These are phyloP conservation scores for Liopterus haemorrhoidalis DNA, from an alignment of 2,888 invertebrate species.

Conservation along the genomic window DNA sequence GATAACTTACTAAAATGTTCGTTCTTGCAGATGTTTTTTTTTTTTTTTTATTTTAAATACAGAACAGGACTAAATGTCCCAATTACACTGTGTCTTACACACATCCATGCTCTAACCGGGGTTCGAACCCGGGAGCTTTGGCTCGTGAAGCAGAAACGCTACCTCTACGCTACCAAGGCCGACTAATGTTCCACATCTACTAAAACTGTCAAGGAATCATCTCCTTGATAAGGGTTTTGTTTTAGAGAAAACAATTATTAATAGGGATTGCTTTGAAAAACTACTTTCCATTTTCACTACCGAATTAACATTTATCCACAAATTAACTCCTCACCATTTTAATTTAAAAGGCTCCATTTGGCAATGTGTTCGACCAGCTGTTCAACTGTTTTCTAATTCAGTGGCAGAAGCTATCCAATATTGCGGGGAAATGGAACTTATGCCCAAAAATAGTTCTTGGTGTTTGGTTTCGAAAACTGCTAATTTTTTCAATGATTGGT, in stretches of 20 bases:
- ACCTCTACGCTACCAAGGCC: too few species aligned
- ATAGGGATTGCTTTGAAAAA: slow-evolving; percentile 3
- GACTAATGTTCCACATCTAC: slow-evolving; percentile 9
- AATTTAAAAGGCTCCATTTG: slow-evolving; percentile 23
- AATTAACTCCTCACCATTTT: slow-evolving; percentile 24
- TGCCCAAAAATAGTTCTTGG: slow-evolving; percentile 16
- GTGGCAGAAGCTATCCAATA: slow-evolving; percentile 23
- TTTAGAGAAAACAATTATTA: slow-evolving; percentile 4
- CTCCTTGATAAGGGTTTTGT: slow-evolving; percentile 15
- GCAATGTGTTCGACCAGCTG: slow-evolving; percentile 24
- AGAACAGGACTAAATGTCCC: too few species aligned
- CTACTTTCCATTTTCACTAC: slow-evolving; percentile 9
- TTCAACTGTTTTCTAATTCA: slow-evolving; percentile 26
- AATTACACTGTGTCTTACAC: too few species aligned
- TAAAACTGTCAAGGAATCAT: slow-evolving; percentile 18
- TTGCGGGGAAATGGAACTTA: slow-evolving; percentile 15
- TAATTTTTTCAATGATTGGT: slow-evolving; percentile 24
- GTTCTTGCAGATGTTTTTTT: slow-evolving; percentile 10
- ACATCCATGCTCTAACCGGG: too few species aligned
- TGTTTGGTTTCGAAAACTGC: slow-evolving; percentile 7
- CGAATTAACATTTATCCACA: slow-evolving; percentile 28
- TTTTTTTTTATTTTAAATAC: too few species aligned
- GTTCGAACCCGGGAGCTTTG: too few species aligned
- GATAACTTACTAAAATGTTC: slow-evolving; percentile 5
- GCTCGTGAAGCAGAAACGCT: too few species aligned